Base-by-base conservation (phyloP, 92 coral and sea anemone species). In the Isaurus tuberculatus region DNA sequence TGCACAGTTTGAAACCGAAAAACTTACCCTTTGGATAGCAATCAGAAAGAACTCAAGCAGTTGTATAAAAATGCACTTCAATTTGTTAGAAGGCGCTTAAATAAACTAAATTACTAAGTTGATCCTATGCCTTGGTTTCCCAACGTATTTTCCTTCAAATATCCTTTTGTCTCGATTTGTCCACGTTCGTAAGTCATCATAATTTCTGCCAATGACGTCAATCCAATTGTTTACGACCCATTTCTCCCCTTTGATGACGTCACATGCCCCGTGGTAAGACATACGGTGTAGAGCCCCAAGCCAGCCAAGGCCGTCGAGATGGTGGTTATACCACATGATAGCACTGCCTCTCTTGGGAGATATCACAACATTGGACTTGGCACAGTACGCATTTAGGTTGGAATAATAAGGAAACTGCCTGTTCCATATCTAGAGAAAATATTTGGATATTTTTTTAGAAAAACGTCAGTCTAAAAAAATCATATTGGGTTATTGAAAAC, bases 141-240 rank as follows among this genome's bases (percentile, higher is more conserved):
- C 85, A 46, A 72, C 17, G 25, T 44, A 51, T 77, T 49, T 44
- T 68, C 33, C 63, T 66, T 51, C 84, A 40, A 72, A 53, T n/a
- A 88, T 65, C 60, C 48, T 83, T 8, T 58, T 67, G 40, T 88
- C 42, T 43, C 55, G 79, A 13, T 91, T 85, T 32, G 60, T 77
- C 97, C 97, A 93, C 5, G 97, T 88, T 28, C 92, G 83, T 29
- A 93, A 17, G 71, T 93, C 85, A 34, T 72, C 87, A 79, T 89
- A 88, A 71, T 83, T 73, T 49, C 85, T 61, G 20, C 94, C 97
- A 44, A 93, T 85, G 66, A 93, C 61, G 73, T 95, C 92, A 65
- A 95, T 95, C 98, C 98, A 95, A 86, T 91, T 93, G 79, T 95
- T 95, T 57, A 94, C 92, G 44, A 95, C 92, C 95, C 94, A 91